Base-by-base conservation (phyloP, 2,888 invertebrate species). In the Coelinius sp. region DNA sequence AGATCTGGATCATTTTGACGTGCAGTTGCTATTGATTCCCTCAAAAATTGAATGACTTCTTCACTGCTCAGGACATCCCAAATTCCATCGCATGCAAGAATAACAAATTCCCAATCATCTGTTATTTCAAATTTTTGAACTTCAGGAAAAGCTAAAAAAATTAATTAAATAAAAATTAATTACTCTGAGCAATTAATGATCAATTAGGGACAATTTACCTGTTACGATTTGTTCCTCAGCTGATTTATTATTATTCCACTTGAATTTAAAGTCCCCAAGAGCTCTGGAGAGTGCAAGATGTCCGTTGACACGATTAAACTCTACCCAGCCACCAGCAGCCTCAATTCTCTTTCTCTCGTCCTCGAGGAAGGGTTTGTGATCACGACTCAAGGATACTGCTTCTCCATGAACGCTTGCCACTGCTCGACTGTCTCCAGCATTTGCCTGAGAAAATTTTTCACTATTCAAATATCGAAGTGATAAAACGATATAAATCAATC, bases 21-120 rank as follows among this genome's bases (percentile, higher is more conserved):
- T 73, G 59, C 2, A 78, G 5, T 81, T 80, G 82, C 81, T 70
- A 99, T 91, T 46, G 96, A 92, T 71, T 92, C 91, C 64, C 97
- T 92, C 73, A 98, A 94, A 89, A 97, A 99, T 68, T 94, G 92
- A 52, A 97, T 91, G 59, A 97, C 99, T 88, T 98, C 98, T 90
- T 96, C 94, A 88, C 96, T 98, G 63, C 93, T 95, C 90, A 99
- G 91, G 24, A 99, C 99, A 88, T 99, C 99, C 99, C 99, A 99
- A 79, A 99, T 99, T 25, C 99, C 99, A 88, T 99, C 99, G 88
- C 99, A 99, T 0, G 99, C 99, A 80, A 99, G 90, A 41, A 99
- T 92, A 69, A 99, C 91, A 86, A 99, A 99, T 89, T 99, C 98
- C 94, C 97, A 97, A 75, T 97, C 96, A n/a, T 93, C 91, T 49